A percentile compares a stretch with the other conserved stretches of the same genome.
phyloP scores from a whole-genome alignment of 2,888 invertebrate species.

The Alviniconcha strummeri region DNA sequence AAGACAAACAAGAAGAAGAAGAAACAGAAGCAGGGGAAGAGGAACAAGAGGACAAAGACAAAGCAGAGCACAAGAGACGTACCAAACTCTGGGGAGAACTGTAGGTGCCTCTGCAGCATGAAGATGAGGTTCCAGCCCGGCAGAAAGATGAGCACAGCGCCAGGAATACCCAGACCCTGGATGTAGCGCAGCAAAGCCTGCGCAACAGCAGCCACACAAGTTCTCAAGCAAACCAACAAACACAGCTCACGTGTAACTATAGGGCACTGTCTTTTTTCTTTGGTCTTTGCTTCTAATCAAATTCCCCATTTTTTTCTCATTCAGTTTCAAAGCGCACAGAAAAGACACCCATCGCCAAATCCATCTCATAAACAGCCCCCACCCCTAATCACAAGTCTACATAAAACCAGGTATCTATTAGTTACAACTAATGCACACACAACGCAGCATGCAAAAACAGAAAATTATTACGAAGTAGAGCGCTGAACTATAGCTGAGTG shows the following conservation, averaged over 20 bases:
- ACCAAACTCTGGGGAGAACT: conserved; percentile 84
- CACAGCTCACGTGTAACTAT: neutral
- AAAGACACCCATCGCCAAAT: neutral
- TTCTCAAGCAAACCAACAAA: neutral
- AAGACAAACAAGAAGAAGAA: neutral
- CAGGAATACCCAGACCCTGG: conserved; percentile 78
- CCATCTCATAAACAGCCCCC: too few relatives aligned
- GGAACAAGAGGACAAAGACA: neutral
- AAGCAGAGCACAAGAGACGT: conserved; percentile 61
- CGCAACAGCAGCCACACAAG: conserved; percentile 23
- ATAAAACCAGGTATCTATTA: too few relatives aligned
- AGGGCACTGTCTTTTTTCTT: neutral
- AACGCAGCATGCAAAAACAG: too few relatives aligned
- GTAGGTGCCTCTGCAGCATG: conserved; percentile 89
- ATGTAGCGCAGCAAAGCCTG: conserved; percentile 79
- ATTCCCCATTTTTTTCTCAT: neutral
- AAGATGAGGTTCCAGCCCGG: conserved; percentile 99
- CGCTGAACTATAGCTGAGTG: too few relatives aligned
- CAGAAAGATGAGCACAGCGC: conserved; percentile 93
- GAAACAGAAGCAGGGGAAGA: too few relatives aligned
- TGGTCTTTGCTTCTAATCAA: neutral
- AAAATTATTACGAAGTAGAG: too few relatives aligned
- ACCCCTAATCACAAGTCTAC: too few relatives aligned
- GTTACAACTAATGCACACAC: too few relatives aligned
- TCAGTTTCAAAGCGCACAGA: neutral